Percentiles rank a stretch among this genome's conserved stretches.
These are phyloP conservation scores for Phalanger gymnotis DNA, from an alignment of 2,797 vertebrate genomes.

Conservation along the genomic window DNA sequence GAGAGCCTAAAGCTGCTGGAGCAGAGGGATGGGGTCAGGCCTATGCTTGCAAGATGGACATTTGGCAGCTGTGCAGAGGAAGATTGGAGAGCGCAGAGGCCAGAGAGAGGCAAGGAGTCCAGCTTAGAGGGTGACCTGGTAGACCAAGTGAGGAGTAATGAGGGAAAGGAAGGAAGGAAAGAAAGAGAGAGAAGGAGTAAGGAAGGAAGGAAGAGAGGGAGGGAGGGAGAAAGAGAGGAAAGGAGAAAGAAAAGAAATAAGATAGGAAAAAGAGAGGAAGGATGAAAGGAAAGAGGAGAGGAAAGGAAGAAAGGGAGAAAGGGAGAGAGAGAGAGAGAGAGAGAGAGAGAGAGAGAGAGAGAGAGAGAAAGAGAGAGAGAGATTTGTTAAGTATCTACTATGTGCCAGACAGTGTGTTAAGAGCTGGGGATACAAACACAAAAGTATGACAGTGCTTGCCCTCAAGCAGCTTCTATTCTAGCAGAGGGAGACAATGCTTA, in stretches of 20 bases:
- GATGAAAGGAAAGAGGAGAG: fast-evolving
- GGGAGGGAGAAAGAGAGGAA: not conserved
- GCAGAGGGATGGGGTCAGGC: not conserved
- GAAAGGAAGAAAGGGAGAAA: fast-evolving
- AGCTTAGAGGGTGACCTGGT: too few relatives aligned
- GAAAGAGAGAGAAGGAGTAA: too few relatives aligned
- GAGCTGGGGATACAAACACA: too few relatives aligned
- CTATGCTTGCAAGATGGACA: not conserved
- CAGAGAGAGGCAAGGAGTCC: not conserved
- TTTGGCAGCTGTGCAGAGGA: not conserved
- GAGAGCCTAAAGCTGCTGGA: not conserved
- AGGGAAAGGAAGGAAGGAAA: too few relatives aligned
- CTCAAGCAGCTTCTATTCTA: too few relatives aligned
- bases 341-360: too few relatives aligned
- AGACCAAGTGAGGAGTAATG: too few relatives aligned
- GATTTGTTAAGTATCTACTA: not conserved
- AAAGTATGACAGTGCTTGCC: too few relatives aligned
- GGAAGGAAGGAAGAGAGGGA: not conserved
- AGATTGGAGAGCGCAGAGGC: not conserved
- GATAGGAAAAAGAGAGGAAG: fast-evolving
- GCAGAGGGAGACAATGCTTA: too few relatives aligned
- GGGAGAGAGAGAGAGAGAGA: too few relatives aligned
- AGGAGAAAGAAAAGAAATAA: not conserved
- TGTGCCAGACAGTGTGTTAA: too few relatives aligned
- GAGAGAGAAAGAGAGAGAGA: too few relatives aligned